Evolutionary conservation across 2,113 vertebrate species (phyloP).

Genomic region (Delphinapterus leucas): DNA sequence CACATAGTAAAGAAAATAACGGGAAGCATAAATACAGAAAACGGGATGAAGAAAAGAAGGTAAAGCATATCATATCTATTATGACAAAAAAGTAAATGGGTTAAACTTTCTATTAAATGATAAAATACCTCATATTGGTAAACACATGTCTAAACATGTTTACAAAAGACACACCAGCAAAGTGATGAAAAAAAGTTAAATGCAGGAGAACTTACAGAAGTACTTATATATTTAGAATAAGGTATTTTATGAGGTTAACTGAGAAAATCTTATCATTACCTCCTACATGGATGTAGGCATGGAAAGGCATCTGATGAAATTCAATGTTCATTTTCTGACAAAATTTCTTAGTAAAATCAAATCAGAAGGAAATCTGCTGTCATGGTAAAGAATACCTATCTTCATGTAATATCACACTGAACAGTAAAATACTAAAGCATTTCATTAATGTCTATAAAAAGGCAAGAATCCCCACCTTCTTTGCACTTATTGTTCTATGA

Average conservation of each 20-base stretch:
- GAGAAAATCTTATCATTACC: background rate
- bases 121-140: background rate
- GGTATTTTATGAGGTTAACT: background rate
- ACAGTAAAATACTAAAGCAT: background rate
- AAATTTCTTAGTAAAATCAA: background rate
- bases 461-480: background rate
- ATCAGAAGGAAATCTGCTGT: background rate
- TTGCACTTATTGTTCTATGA: background rate
- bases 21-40: background rate
- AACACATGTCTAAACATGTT: fast-evolving
- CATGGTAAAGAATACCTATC: background rate
- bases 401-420: background rate
- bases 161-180: background rate
- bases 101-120: background rate
- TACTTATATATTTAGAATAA: background rate
- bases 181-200: background rate
- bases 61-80: too few species aligned
- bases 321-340: background rate
- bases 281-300: background rate
- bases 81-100: background rate
- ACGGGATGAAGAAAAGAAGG: background rate
- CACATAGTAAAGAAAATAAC: background rate
- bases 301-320: too few species aligned
- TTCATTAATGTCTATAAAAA: background rate
- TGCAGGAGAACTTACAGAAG: fast-evolving